Evolutionary conservation across 2,113 vertebrate species (phyloP), one percentile per base, ranked within the genome.

Genomic region (Thryonomys swinderianus): DNA sequence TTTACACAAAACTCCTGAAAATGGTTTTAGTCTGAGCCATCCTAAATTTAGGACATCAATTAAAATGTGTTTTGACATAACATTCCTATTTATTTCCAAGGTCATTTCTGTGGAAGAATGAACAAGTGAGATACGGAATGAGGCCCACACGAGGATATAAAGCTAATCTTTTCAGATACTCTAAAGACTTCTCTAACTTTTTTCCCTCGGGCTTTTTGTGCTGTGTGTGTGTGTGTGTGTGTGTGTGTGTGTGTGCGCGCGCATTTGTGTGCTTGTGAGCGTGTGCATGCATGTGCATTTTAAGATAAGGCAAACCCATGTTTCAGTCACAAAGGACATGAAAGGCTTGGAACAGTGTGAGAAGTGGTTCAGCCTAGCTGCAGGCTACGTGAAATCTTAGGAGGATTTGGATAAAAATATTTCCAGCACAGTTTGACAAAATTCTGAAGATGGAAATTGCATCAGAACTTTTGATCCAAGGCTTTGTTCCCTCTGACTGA

Each of bases 401-500:
- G 90, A 96, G 90, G 59, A 93, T 97, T 97, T 76, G 85, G 80
- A 94, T 91, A 96, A 94, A 97, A 97, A 96, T 95, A 96, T 86
- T 95, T 94, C 57, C 30, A 91, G 42, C 82, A 94, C 82, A 45
- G 95, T 94, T 57, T 96, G 90, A 96, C 53, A 89, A 94, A 95
- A 86, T 86, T 96, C 71, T 94, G 82, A 94, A 88, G 92, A 95
- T 86, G 64, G 37, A 95, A 96, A 95, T 81, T 86, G n/a, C 86
- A 79, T 91, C 17, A 74, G 79, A 87, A 96, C 79, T 67, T 96
- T 93, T 94, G 94, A 94, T n/a, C 32, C 7, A 9, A 81, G 40
- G 9, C 90, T 95, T 96, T 96, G 48, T 91, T 96, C 53, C n/a
- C 42, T 91, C 67, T 90, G 80, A 71, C 67, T 83, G 23, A 73